A percentile compares a stretch with the other conserved stretches of the same genome.
Conservation (phyloP, 2,113 vertebrate species). For the Anguilla rostrata region DNA sequence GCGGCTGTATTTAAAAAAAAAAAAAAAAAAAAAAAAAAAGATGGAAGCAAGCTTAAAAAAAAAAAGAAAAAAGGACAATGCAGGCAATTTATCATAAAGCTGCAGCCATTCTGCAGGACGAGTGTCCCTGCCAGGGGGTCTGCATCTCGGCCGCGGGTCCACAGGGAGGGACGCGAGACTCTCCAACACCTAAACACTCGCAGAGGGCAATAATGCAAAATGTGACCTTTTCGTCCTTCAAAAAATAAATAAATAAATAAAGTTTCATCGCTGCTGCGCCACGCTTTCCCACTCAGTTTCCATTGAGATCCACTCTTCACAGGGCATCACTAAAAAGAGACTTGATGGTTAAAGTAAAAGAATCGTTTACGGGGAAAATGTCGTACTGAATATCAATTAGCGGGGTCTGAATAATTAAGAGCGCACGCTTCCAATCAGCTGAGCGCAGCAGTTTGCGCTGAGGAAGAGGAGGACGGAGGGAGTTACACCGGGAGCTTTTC, state of each 20-base stretch:
- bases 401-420: constrained; percentile 73
- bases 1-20: constrained; percentile 32
- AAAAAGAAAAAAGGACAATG: constrained; percentile 35
- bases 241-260: background rate
- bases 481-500: background rate
- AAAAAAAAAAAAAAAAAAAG: constrained; percentile 39
- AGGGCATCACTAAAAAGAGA: constrained; percentile 45
- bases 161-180: background rate
- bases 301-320: constrained; percentile 14
- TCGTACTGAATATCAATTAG: constrained; percentile 76
- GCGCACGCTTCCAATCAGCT: constrained; percentile 69
- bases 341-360: constrained; percentile 65
- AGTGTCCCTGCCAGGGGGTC: constrained; percentile 7
- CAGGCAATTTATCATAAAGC: constrained; percentile 52
- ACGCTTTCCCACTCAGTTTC: background rate
- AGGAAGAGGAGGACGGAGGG: constrained; percentile 9
- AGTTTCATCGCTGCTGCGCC: background rate
- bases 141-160: background rate
- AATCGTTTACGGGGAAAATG: constrained; percentile 60
- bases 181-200: background rate
- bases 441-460: constrained; percentile 58
- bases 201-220: background rate
- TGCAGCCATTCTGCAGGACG: constrained; percentile 24
- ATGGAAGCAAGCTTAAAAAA: constrained; percentile 47
- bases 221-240: background rate